Base-by-base conservation (phyloP, 2,113 vertebrate species). In the Kryptolebias marmoratus region DNA sequence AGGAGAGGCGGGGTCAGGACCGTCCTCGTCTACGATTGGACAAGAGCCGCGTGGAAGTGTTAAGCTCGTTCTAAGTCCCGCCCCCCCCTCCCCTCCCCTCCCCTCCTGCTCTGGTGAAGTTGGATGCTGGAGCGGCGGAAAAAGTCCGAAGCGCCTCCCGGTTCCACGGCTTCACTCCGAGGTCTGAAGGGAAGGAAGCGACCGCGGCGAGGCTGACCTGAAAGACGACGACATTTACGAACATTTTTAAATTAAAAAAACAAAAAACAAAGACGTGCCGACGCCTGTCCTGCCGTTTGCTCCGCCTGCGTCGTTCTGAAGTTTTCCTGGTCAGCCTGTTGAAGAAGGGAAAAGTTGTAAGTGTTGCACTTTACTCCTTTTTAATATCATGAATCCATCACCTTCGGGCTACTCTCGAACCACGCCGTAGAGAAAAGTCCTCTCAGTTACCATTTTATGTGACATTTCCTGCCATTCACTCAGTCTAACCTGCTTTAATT, bases 21-120 rank as follows among this genome's bases (percentile, higher is more conserved):
- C 5, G 74, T 78, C 0, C 1, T 12, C 0, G 18, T 0, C 2
- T 67, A 14, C 78, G 80, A 92, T 91, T 93, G 89, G 90, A 77
- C 27, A n/a, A 81, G 30, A 68, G 30, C 39, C 15, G 22, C 22
- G 63, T 61, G 54, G 27, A 22, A 1, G 80, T 71, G 11, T 14
- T n/a, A 58, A 60, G 45, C 62, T 71, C 5, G 45, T 79, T 72
- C 55, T 13, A 73, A 82, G 81, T 89, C 75, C 36, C 18, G 18
- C 22, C 22, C 22, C 22, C 22, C 1, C 22, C 22, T 1, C 22
- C 22, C 22, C 22, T 22, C 22, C 22, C 22, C 22, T 22, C 22
- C 22, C 22, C 22, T 22, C 22, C 22, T 22, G 22, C 22, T 22
- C 22, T 1, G 7, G 32, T 36, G 32, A 84, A 91, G 80, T 88